Percentiles rank a stretch among this genome's conserved stretches.
Evolutionary conservation across 2,113 vertebrate genomes (phyloP).

Genomic region (Boulengeromyrus knoepffleri): DNA sequence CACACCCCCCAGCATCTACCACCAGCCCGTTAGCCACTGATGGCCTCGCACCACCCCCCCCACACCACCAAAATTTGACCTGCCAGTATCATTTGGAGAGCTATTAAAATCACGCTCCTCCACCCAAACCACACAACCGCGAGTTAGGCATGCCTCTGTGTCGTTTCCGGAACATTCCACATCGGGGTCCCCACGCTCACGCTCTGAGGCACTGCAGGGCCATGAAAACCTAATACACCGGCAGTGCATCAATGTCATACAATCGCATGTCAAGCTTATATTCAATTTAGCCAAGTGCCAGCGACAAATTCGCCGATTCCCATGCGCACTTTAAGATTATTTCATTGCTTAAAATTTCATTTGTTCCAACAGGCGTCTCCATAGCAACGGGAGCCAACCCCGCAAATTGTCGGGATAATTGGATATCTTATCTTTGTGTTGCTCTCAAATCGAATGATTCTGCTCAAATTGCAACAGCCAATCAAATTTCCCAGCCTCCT

Average conservation of each 20-base stretch:
- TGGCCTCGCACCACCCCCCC: neutral
- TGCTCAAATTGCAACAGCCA: constrained; percentile 75
- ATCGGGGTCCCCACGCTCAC: neutral
- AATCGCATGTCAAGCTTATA: constrained; percentile 46
- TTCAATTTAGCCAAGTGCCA: constrained; percentile 77
- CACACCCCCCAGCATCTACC: neutral
- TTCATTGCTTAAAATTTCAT: constrained; percentile 86
- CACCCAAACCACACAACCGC: neutral
- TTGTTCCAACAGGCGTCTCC: constrained; percentile 73
- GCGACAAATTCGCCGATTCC: constrained; percentile 77
- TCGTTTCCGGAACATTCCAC: neutral
- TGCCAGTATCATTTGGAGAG: neutral
- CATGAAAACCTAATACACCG: constrained; percentile 11
- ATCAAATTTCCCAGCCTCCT: constrained; percentile 76
- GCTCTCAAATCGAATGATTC: constrained; percentile 80
- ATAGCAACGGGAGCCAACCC: constrained; percentile 76
- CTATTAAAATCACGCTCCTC: neutral
- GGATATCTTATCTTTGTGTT: constrained; percentile 83
- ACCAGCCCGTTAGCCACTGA: too few species aligned
- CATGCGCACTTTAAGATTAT: constrained; percentile 76
- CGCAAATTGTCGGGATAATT: constrained; percentile 81
- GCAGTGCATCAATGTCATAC: constrained; percentile 17
- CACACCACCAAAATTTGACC: neutral
- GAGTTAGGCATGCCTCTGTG: neutral
- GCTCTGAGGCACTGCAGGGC: neutral